phyloP scores from a whole-genome alignment of 2,888 invertebrate species.

The Eupithecia centaureata region DNA sequence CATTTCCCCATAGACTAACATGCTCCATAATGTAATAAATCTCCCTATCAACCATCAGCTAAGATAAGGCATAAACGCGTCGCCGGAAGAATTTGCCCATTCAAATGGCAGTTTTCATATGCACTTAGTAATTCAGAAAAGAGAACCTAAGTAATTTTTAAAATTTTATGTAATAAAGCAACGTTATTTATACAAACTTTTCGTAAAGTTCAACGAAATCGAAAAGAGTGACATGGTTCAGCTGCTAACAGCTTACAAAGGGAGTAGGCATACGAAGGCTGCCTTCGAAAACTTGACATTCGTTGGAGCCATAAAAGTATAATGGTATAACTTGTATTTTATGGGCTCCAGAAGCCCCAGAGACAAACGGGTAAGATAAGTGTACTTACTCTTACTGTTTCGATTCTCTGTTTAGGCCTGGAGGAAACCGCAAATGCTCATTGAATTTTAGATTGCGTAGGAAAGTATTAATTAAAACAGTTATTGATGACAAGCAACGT shows the following conservation, averaged over 20 bases:
- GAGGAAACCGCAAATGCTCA: slow-evolving; percentile 33
- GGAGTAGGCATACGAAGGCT: slow-evolving; percentile 46
- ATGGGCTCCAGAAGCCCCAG: slow-evolving; percentile 66
- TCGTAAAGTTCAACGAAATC: slow-evolving; percentile 32
- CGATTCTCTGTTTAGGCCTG: slow-evolving; percentile 31
- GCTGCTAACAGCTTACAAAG: not conserved
- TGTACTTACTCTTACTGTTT: slow-evolving; percentile 41
- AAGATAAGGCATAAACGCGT: not conserved
- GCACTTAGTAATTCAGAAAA: not conserved
- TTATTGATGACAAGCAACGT: slow-evolving; percentile 17
- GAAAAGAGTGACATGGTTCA: slow-evolving; percentile 18
- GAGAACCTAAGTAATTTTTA: not conserved
- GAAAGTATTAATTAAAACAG: slow-evolving; percentile 22
- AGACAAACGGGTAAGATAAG: slow-evolving; percentile 59
- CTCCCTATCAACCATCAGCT: not conserved
- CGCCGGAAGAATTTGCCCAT: not conserved
- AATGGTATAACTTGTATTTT: slow-evolving; percentile 78
- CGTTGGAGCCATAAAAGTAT: slow-evolving; percentile 78
- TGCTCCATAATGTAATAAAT: not conserved
- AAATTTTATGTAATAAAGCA: not conserved
- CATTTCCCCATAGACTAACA: slow-evolving; percentile 14
- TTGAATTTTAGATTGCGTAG: slow-evolving; percentile 34
- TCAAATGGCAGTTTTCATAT: not conserved
- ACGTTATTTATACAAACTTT: not conserved
- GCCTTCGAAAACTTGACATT: slow-evolving; percentile 77